Conservation (phyloP, 2,113 vertebrate species). For the Dromaius novaehollandiae region DNA sequence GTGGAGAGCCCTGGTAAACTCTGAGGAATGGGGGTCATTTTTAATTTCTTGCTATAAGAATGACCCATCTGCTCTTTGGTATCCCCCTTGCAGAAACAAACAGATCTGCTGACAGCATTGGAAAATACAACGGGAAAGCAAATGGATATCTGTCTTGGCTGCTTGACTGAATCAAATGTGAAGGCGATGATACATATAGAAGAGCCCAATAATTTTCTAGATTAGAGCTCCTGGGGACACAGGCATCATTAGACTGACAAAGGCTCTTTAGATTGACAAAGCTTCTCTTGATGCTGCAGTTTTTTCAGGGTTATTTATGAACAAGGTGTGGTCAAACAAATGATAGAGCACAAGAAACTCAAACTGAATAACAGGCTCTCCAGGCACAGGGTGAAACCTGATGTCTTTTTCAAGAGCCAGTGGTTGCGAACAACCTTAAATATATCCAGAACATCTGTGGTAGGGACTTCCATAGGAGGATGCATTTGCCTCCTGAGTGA, state of each 20-base stretch:
- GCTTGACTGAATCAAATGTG: neutral
- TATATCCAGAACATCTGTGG: neutral
- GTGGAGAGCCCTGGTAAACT: neutral
- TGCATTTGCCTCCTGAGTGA: neutral
- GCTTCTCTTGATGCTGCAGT: neutral
- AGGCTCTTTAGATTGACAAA: neutral
- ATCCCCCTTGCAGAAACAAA: neutral
- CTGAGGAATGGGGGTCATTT: accelerated
- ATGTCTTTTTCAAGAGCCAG: neutral
- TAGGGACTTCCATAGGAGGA: neutral
- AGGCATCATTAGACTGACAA: neutral
- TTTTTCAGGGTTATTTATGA: neutral
- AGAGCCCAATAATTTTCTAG: neutral
- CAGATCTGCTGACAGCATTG: neutral
- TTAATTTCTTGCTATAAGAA: neutral
- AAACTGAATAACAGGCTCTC: neutral
- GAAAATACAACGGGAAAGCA: neutral
- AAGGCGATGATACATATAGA: neutral
- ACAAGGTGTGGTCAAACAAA: neutral
- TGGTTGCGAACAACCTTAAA: neutral
- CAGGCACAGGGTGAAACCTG: neutral
- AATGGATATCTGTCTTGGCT: neutral
- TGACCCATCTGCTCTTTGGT: neutral
- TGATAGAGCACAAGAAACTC: neutral
- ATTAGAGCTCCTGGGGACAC: neutral